Percentiles rank a stretch among this genome's conserved stretches.
Conservation (phyloP, 2,888 invertebrate species). For the Dynastes hyllus region DNA sequence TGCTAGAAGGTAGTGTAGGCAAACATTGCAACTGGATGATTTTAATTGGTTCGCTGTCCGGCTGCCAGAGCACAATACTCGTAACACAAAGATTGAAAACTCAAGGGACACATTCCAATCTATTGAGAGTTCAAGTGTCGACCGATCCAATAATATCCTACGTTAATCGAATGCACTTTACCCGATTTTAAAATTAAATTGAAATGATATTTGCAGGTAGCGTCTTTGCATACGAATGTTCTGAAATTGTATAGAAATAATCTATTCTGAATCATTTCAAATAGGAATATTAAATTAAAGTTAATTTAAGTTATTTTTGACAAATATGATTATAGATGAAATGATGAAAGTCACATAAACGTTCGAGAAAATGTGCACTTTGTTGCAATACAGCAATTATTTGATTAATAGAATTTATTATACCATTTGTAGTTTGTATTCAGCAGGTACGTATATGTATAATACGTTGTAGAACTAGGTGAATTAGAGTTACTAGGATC, state of each 20-base stretch:
- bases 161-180: conserved; percentile 51
- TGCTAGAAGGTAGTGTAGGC: conserved; percentile 19
- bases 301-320: not conserved
- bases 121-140: conserved; percentile 60
- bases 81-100: conserved; percentile 52
- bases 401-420: too few relatives aligned
- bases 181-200: conserved; percentile 32
- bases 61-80: conserved; percentile 45
- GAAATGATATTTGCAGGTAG: conserved; percentile 20
- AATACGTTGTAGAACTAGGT: too few relatives aligned
- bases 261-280: not conserved
- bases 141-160: conserved; percentile 51
- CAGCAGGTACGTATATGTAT: too few relatives aligned
- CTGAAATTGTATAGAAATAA: not conserved
- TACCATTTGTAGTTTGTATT: too few relatives aligned
- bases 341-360: not conserved
- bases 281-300: not conserved
- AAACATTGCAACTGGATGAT: conserved; percentile 53
- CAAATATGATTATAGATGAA: too few relatives aligned
- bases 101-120: conserved; percentile 62
- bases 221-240: not conserved
- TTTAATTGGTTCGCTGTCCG: conserved; percentile 57
- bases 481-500: not conserved
- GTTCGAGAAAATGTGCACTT: not conserved
- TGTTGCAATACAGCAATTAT: too few relatives aligned